Conservation (phyloP, 2,888 invertebrate genomes). For the Dryobota labecula region DNA sequence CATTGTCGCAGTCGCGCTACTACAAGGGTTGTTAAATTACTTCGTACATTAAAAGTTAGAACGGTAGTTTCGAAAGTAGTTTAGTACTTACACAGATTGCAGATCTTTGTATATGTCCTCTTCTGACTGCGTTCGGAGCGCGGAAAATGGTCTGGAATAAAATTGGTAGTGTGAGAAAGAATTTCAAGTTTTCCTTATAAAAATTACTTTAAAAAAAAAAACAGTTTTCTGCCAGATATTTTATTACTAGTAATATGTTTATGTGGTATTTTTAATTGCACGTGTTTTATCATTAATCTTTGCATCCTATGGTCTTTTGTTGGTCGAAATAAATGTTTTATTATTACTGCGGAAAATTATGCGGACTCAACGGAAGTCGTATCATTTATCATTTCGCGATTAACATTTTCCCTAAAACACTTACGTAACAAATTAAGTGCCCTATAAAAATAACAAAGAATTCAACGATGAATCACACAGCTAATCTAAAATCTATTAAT, state of each 20-base stretch:
- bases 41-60: constrained; percentile 48
- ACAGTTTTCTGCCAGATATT: constrained; percentile 2
- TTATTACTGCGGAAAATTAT: too few relatives aligned
- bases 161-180: background rate
- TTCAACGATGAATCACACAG: constrained; percentile 17
- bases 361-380: background rate
- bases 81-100: constrained; percentile 93
- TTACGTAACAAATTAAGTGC: constrained; percentile 22
- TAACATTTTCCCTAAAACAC: background rate
- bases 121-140: constrained; percentile 94
- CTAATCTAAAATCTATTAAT: constrained; percentile 30
- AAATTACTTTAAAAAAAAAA: background rate
- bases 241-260: too few relatives aligned
- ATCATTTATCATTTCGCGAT: constrained; percentile 12
- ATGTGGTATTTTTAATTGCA: too few relatives aligned
- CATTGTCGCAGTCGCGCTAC: constrained; percentile 77
- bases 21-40: constrained; percentile 69
- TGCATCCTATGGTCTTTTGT: too few relatives aligned
- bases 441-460: constrained; percentile 17
- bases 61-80: constrained; percentile 30
- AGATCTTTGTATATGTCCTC: constrained; percentile 96
- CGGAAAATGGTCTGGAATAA: constrained; percentile 94
- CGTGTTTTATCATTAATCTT: too few relatives aligned
- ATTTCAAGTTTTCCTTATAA: background rate
- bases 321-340: too few relatives aligned